These are phyloP conservation scores for Avahi laniger DNA, from an alignment of 2,797 vertebrate species.

Conservation along the genomic window DNA sequence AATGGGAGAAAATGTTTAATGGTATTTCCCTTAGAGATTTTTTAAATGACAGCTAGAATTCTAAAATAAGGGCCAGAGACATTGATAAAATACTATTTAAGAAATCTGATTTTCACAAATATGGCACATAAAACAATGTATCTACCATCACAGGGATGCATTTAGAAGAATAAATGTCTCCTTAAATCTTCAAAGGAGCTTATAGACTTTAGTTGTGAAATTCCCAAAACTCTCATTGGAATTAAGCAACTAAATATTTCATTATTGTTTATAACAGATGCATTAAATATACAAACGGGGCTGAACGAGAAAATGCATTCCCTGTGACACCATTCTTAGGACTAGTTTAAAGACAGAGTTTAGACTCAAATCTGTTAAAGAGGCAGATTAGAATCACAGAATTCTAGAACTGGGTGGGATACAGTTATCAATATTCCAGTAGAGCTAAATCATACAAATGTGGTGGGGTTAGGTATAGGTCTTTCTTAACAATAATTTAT, in stretches of 20 bases:
- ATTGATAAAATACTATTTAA: constrained; percentile 45
- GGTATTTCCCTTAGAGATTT: neutral
- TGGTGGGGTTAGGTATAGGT: neutral
- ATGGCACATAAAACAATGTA: neutral
- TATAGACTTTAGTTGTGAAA: neutral
- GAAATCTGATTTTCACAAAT: constrained; percentile 40
- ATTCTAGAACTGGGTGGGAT: neutral
- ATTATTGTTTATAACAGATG: neutral
- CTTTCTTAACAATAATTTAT: neutral
- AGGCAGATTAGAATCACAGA: neutral
- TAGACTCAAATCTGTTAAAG: neutral
- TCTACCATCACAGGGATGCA: neutral
- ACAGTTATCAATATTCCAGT: neutral
- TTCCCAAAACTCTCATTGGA: neutral
- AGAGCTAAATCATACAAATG: neutral
- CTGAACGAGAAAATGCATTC: neutral
- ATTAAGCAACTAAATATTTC: constrained; percentile 3
- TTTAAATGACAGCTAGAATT: neutral
- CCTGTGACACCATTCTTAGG: neutral
- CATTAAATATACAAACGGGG: neutral
- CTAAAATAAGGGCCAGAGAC: neutral
- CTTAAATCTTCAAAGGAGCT: constrained; percentile 45
- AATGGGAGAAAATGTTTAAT: neutral
- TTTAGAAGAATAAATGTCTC: neutral
- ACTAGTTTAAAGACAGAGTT: neutral